Percentiles rank a stretch among this genome's conserved stretches.
Conservation (phyloP, 2,888 invertebrate genomes). For the Cheilosia scutellata region DNA sequence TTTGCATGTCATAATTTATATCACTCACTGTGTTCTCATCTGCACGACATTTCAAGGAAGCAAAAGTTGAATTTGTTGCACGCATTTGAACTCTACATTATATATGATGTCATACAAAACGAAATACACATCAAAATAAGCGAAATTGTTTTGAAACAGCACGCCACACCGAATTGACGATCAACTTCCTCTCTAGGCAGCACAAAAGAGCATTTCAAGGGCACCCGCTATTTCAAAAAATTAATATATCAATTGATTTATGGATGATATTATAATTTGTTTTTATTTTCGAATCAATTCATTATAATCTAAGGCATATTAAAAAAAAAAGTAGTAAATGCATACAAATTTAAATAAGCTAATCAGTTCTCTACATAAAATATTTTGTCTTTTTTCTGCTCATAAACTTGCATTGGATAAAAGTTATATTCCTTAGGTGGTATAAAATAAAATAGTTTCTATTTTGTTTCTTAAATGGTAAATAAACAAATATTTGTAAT, state of each 20-base stretch:
- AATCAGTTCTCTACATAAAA: constrained; percentile 75
- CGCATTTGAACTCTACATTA: neutral
- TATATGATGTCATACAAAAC: constrained; percentile 16
- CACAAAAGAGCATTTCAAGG: neutral
- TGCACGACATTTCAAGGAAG: constrained; percentile 5
- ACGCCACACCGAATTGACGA: constrained; percentile 9
- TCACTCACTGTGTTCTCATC: neutral
- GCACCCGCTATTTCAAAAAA: neutral
- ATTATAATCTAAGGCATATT: constrained; percentile 45
- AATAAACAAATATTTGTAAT: constrained; percentile 33
- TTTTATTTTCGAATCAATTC: constrained; percentile 56
- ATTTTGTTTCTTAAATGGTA: constrained; percentile 9
- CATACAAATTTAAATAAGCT: constrained; percentile 66
- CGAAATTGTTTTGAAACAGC: neutral
- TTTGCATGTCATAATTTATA: neutral
- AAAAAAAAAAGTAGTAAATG: constrained; percentile 48
- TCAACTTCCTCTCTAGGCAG: constrained; percentile 10
- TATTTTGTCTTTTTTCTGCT: constrained; percentile 59
- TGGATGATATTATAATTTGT: constrained; percentile 31
- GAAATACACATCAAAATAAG: neutral
- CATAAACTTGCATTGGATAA: constrained; percentile 24
- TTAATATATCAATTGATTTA: neutral
- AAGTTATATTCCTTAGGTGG: constrained; percentile 5
- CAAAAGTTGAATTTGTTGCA: neutral
- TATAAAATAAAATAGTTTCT: constrained; percentile 43